phyloP scores from a whole-genome alignment of 2,888 invertebrate genomes.

The Mythimna vitellina region DNA sequence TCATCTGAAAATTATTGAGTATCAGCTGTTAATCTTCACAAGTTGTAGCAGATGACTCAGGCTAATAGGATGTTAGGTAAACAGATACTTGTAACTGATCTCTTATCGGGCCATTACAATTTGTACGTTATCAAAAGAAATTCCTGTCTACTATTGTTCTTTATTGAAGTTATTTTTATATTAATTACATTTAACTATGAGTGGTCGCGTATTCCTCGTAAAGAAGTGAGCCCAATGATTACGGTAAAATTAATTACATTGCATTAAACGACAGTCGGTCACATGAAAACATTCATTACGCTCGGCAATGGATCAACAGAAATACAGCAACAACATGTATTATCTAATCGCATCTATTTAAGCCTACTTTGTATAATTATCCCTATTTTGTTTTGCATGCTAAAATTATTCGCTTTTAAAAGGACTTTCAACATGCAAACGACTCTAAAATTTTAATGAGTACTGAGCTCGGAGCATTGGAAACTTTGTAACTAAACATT shows the following conservation, averaged over 20 bases:
- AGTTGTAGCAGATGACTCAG: slow-evolving; percentile 35
- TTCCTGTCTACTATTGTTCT: slow-evolving; percentile 43
- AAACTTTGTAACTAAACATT: slow-evolving; percentile 40
- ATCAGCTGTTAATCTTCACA: slow-evolving; percentile 61
- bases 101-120: slow-evolving; percentile 46
- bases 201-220: slow-evolving; percentile 20
- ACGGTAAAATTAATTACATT: slow-evolving; percentile 58
- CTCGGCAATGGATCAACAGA: slow-evolving; percentile 65
- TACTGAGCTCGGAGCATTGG: slow-evolving; percentile 34
- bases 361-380: slow-evolving; percentile 64
- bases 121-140: slow-evolving; percentile 41
- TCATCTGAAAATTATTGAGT: slow-evolving; percentile 55
- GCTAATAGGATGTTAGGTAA: slow-evolving; percentile 27
- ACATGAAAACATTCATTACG: slow-evolving; percentile 64
- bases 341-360: slow-evolving; percentile 65
- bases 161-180: slow-evolving; percentile 24
- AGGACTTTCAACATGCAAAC: slow-evolving; percentile 60
- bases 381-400: slow-evolving; percentile 58
- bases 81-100: slow-evolving; percentile 23
- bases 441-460: slow-evolving; percentile 58
- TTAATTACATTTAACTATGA: slow-evolving; percentile 27
- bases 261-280: slow-evolving; percentile 57
- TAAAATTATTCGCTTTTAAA: slow-evolving; percentile 57
- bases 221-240: slow-evolving; percentile 47
- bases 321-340: slow-evolving; percentile 60